phyloP scores from a whole-genome alignment of 2,797 vertebrate genomes.

The Argyrosomus regius region DNA sequence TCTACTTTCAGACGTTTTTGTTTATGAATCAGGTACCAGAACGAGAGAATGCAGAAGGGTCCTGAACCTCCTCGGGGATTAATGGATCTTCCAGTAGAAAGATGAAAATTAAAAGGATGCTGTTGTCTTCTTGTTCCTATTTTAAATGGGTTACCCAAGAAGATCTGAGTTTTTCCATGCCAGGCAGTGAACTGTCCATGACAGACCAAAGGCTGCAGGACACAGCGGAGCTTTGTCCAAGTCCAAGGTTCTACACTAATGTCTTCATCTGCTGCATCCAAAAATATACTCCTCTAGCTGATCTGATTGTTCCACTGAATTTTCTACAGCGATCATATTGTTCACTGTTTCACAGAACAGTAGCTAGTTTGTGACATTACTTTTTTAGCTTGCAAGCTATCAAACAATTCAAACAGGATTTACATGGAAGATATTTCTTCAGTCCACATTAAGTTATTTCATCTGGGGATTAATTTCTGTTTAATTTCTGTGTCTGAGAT shows the following conservation, averaged over 20 bases:
- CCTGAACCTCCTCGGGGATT: not conserved
- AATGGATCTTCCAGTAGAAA: not conserved
- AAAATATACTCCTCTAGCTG: constrained; percentile 12
- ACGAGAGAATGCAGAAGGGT: not conserved
- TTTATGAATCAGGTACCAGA: not conserved
- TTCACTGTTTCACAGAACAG: not conserved
- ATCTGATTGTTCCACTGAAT: constrained; percentile 28
- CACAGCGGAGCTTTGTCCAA: constrained; percentile 17
- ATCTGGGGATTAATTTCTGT: not conserved
- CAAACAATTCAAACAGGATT: not conserved
- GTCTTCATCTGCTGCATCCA: constrained; percentile 4
- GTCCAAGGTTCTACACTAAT: not conserved
- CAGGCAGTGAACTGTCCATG: not conserved
- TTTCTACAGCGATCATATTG: not conserved
- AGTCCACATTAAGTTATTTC: not conserved
- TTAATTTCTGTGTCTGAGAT: not conserved
- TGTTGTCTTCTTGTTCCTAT: not conserved
- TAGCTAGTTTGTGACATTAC: not conserved
- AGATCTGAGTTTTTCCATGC: not conserved
- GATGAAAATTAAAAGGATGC: too few species aligned
- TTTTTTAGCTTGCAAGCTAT: not conserved
- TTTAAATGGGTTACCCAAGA: not conserved
- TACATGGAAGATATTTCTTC: not conserved
- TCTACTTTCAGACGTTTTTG: not conserved
- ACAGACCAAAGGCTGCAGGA: not conserved